Evolutionary conservation across 2,888 invertebrate species (phyloP), one percentile per base, ranked within the genome.

Genomic region (Molorchus minor): DNA sequence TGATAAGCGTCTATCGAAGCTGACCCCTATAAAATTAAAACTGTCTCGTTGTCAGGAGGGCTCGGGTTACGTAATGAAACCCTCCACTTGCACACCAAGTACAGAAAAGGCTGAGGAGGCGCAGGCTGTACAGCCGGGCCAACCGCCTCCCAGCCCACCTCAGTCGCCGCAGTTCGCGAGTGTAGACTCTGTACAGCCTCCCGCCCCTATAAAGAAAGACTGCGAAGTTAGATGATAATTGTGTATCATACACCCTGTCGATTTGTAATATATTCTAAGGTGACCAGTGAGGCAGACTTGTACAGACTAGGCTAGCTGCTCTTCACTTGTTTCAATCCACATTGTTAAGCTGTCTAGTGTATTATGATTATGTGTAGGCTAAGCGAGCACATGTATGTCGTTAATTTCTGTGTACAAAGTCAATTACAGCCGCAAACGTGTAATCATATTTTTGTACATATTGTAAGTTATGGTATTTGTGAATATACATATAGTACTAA

Each of bases 221-320:
- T 91, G 91, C 83, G 91, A 91, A 86, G 92, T 92, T 86, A 92
- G 92, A 87, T 92, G 92, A 93, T 92, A 89, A 82, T 81, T 78
- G 79, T 77, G 77, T 70, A 70, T 60, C 58, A 62, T 67, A 62
- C 60, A 62, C 65, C 64, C 61, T 68, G 63, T 70, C 69, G 71
- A 74, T 70, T 71, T 75, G 75, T 75, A 77, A 75, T 68, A 71
- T 74, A 75, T 56, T 65, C 55, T 65, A 66, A 65, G 68, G 68
- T 70, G 72, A 71, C 70, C 75, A 76, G 77, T 76, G 76, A 76
- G 71, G 72, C 71, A 68, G 69, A 75, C 67, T 73, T 78, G 76
- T 76, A 77, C 75, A 77, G 72, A 72, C 67, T 62, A 63, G 55
- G 69, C 69, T 71, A 72, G 72, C 68, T 71, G 70, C 69, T 67